Evolutionary conservation across 2,797 vertebrate species (phyloP), one percentile per base, ranked within the genome.

Genomic region (Macropodus opercularis): DNA sequence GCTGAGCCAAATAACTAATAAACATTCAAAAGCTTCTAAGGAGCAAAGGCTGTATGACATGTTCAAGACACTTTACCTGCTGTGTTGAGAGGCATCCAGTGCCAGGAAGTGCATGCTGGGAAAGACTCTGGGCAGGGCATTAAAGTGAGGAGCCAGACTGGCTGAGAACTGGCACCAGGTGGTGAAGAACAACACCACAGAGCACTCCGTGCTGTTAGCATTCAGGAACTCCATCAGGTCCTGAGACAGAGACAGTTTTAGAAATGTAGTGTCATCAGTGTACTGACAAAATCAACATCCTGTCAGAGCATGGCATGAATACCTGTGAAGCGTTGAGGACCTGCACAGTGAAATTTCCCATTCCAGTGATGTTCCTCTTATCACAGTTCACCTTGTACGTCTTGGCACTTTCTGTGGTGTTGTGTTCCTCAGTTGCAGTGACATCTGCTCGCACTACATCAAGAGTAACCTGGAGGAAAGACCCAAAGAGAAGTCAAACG

Each of bases 91-190:
- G 0, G 98, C 97, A 79, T 98, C 98, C 73, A 99, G 79, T 0
- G 98, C 98, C 64, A 98, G 79, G 88, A 98, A 99, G 64, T 93
- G 91, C 88, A 99, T 94, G 75, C 89, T 85, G 49, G 97, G 97
- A 89, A 98, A 99, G 0, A 93, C 95, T 48, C 97, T 90, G 0
- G 96, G 95, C 72, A 99, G 80, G 12, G 95, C 95, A 15, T 99
- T 98, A 82, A 98, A 99, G 75, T 98, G 96, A 49, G 97, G 97
- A 0, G 96, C 97, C 63, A 99, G 86, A 27, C 69, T 93, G 57
- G 96, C 96, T 2, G 97, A 99, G 71, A 99, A 99, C 64, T 94
- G 95, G 79, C 98, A 99, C 97, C 98, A 99, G 0, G 95, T 89
- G 0, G 96, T 98, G 11, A 95, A 99, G 84, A 99, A 99, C 39